Conservation (phyloP, 2,888 invertebrate genomes). For the Acanthosepion esculentum region DNA sequence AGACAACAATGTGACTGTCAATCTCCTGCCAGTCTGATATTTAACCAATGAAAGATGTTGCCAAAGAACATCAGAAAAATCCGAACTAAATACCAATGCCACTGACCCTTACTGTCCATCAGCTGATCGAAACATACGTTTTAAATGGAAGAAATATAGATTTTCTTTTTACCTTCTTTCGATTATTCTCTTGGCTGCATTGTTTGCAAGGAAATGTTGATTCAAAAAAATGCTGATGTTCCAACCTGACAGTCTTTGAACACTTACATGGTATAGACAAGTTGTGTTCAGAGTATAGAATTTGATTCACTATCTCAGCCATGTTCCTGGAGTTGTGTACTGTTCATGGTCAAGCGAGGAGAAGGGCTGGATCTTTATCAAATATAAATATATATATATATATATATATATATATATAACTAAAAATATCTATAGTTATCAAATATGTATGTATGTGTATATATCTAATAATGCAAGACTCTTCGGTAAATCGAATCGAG, state of each 20-base stretch:
- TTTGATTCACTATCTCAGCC: no score
- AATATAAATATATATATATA: no score
- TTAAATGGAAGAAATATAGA: not conserved
- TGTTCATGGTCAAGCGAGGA: no score
- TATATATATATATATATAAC: no score
- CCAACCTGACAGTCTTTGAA: not conserved
- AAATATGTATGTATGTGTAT: no score
- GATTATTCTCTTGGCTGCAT: not conserved
- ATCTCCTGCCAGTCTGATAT: not conserved
- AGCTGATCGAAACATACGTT: not conserved
- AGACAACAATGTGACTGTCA: constrained; percentile 3
- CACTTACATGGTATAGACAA: no score
- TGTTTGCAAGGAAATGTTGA: not conserved
- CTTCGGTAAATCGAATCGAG: no score
- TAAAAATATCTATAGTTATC: no score
- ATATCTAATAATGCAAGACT: no score
- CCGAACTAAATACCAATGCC: not conserved
- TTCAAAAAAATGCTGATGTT: not conserved
- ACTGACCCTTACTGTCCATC: not conserved
- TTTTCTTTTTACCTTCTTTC: not conserved
- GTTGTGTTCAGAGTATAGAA: no score
- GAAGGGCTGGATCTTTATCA: no score
- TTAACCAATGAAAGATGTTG: not conserved
- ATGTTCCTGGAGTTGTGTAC: no score
- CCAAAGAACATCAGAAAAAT: not conserved